Percentiles rank a stretch among this genome's conserved stretches.
Evolutionary conservation across 2,797 vertebrate genomes (phyloP).

Genomic region (Crax fasciolata): DNA sequence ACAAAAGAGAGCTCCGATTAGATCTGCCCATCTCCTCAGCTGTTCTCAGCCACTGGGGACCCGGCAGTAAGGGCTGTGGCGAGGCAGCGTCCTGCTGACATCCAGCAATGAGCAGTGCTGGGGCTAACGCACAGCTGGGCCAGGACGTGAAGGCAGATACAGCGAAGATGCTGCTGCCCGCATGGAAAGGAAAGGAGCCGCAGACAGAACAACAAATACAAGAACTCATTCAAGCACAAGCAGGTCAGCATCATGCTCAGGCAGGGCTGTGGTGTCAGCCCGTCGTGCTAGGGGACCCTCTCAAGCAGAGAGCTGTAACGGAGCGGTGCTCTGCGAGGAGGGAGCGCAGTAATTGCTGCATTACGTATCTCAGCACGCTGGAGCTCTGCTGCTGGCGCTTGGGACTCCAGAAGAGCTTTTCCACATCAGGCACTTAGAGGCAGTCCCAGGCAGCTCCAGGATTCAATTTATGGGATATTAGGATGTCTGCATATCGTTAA

Average conservation of each 20-base stretch:
- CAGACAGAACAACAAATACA: too few species aligned
- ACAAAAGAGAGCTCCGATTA: constrained; percentile 10
- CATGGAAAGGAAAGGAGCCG: too few species aligned
- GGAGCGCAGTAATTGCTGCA: neutral
- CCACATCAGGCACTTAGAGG: neutral
- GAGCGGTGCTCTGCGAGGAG: neutral
- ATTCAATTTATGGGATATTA: neutral
- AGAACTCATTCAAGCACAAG: neutral
- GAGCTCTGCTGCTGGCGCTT: neutral
- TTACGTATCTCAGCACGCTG: rapidly evolving
- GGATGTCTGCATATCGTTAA: neutral
- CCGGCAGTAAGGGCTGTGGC: neutral
- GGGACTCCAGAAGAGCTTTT: neutral
- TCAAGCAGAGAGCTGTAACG: neutral
- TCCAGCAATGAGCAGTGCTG: neutral
- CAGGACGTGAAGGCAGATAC: neutral
- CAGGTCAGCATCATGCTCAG: neutral
- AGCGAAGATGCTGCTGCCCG: neutral
- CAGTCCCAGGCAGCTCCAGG: neutral
- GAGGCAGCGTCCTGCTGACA: neutral
- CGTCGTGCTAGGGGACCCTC: neutral
- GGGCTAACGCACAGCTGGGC: neutral
- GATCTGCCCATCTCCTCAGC: neutral
- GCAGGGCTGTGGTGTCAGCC: neutral
- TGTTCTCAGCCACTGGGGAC: neutral